Evolutionary conservation across 2,888 invertebrate species (phyloP), one percentile per base, ranked within the genome.

Genomic region (Agrotis clavis): DNA sequence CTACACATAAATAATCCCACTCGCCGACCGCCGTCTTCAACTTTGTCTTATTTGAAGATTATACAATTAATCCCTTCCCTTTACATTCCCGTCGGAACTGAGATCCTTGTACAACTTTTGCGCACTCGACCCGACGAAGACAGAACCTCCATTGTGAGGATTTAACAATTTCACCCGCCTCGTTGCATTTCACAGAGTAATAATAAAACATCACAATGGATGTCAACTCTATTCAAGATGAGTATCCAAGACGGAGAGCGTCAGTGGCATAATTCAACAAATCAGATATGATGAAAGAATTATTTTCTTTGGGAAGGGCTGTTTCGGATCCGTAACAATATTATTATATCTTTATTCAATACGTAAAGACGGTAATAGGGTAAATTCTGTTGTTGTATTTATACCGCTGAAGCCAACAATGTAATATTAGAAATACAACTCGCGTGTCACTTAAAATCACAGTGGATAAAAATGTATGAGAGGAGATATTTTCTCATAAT

Each of bases 151-250:
- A 95, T 95, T 96, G 94, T 95, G 87, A 92, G 92, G 92, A 92
- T 94, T 95, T 94, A 95, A 95, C 94, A 95, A 95, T 95, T 94
- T 93, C 93, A 93, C 91, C 89, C 94, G 94, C 91, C 92, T 92
- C 92, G 94, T 93, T 95, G 94, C 96, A 94, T 94, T 93, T 93
- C 92, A 92, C 92, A 90, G 90, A 92, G 92, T 94, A 93, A 94
- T 95, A 95, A 95, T 95, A 95, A 95, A 96, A 95, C 91, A 95
- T 94, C 89, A 96, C 95, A 96, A 95, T 95, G 94, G 95, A 92
- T 94, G 94, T 95, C 95, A 94, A 94, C 92, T 94, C 95, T 94
- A 93, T 95, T 96, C 94, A 94, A 90, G 93, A 94, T 93, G 94
- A 95, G 93, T 95, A 93, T 91, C 91, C 90, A 90, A 93, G 92